Evolutionary conservation across 2,888 invertebrate species (phyloP).

Genomic region (Xiphydria camelus): DNA sequence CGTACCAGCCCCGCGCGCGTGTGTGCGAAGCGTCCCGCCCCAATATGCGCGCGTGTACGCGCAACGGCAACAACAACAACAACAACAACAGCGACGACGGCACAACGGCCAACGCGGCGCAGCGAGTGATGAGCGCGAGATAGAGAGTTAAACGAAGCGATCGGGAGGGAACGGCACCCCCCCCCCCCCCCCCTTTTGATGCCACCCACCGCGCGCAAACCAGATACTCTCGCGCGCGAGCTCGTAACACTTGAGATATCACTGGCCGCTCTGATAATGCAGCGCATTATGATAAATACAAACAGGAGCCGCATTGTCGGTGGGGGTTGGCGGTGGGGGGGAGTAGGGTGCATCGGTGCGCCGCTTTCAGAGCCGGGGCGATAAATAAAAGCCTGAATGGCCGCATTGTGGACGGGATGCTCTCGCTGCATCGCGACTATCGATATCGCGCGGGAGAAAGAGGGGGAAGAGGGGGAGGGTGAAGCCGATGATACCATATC

Average conservation of each 20-base stretch:
- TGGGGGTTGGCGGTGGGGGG: constrained; percentile 13
- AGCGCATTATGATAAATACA: constrained; percentile 36
- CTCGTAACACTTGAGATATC: constrained; percentile 29
- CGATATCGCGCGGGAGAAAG: not conserved
- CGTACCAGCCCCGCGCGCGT: too few species aligned
- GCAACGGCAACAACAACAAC: not conserved
- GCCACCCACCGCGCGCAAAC: constrained; percentile 25
- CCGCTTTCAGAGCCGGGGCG: constrained; percentile 4
- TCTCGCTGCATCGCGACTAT: not conserved
- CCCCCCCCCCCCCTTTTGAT: not conserved
- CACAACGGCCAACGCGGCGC: not conserved
- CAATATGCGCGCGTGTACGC: too few species aligned
- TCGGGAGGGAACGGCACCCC: not conserved
- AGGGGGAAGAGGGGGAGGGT: too few species aligned
- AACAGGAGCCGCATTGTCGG: constrained; percentile 29
- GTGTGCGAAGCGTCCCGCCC: too few species aligned
- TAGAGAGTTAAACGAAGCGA: not conserved
- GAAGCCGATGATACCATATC: too few species aligned
- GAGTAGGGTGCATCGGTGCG: constrained; percentile 17
- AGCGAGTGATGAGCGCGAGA: not conserved
- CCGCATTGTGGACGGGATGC: not conserved
- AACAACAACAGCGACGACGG: not conserved
- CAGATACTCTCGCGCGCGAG: constrained; percentile 8
- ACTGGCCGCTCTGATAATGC: constrained; percentile 29
- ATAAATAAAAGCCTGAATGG: constrained; percentile 6